Evolutionary conservation across 2,797 vertebrate genomes (phyloP).

Genomic region (Hoplostethus atlanticus): DNA sequence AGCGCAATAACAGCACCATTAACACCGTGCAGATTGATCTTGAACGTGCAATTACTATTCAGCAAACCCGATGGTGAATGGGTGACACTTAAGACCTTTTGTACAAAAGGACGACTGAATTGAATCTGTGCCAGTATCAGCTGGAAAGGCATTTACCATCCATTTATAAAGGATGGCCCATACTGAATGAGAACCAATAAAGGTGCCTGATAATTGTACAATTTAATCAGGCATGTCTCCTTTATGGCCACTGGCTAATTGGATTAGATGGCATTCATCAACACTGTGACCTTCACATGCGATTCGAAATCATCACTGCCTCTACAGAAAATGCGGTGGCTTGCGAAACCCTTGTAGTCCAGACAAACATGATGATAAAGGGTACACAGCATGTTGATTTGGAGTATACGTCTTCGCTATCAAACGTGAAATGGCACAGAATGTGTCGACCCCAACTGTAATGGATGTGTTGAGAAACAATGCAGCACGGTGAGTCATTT

Average conservation of each 20-base stretch:
- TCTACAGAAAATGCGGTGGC: background rate
- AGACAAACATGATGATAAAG: background rate
- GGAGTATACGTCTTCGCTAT: background rate
- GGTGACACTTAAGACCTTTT: slow-evolving; percentile 15
- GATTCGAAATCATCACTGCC: background rate
- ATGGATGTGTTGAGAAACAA: slow-evolving; percentile 17
- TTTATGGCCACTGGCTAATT: slow-evolving; percentile 5
- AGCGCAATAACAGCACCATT: too few relatives aligned
- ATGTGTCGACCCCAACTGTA: too few relatives aligned
- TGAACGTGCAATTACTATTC: slow-evolving; percentile 19
- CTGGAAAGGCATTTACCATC: slow-evolving; percentile 2
- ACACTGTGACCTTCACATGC: slow-evolving; percentile 19
- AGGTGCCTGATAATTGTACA: slow-evolving; percentile 6
- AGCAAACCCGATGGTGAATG: slow-evolving; percentile 18
- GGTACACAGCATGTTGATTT: background rate
- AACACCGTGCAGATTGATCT: too few relatives aligned
- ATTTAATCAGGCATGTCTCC: slow-evolving; percentile 6
- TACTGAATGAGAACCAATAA: slow-evolving; percentile 13
- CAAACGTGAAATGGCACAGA: background rate
- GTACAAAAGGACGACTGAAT: slow-evolving; percentile 2
- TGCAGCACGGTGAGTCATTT: slow-evolving; percentile 3
- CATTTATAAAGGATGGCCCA: slow-evolving; percentile 10
- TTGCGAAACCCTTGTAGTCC: background rate
- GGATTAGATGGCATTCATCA: slow-evolving; percentile 30
- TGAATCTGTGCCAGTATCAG: slow-evolving; percentile 4